A percentile compares a stretch with the other conserved stretches of the same genome.
Conservation (phyloP, 2,113 vertebrate species). For the Zosterops pallidus region DNA sequence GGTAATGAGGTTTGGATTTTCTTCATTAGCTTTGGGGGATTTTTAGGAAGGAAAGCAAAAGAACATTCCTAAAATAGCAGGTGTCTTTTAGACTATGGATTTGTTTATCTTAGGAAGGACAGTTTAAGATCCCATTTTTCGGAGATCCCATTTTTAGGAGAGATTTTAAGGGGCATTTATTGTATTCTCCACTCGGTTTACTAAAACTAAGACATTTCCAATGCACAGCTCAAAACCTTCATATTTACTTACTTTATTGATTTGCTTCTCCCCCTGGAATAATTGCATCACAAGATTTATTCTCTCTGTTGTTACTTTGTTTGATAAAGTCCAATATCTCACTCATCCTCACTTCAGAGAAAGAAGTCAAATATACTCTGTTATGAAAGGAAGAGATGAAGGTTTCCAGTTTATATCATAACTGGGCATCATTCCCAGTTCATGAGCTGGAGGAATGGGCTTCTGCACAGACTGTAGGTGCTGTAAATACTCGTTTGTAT, state of each 20-base stretch:
- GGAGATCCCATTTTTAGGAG: not conserved
- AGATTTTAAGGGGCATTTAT: not conserved
- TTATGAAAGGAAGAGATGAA: not conserved
- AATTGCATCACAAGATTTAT: not conserved
- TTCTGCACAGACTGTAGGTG: not conserved
- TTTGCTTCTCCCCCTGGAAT: not conserved
- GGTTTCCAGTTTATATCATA: not conserved
- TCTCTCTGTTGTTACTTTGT: not conserved
- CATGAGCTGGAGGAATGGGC: not conserved
- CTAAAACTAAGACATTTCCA: not conserved
- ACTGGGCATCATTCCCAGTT: not conserved
- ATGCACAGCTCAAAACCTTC: not conserved
- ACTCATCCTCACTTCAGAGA: not conserved
- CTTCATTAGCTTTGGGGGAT: not conserved
- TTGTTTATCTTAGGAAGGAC: not conserved
- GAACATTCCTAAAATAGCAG: not conserved
- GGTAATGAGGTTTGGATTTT: not conserved
- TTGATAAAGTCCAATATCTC: not conserved
- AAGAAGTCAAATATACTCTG: not conserved
- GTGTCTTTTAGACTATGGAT: not conserved
- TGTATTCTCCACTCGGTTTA: not conserved
- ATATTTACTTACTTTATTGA: not conserved
- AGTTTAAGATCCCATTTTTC: not conserved
- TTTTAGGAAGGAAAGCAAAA: not conserved
- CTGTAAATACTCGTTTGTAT: not conserved